Evolutionary conservation across 2,888 invertebrate genomes (phyloP).

Genomic region (Yponomeuta malinellus): DNA sequence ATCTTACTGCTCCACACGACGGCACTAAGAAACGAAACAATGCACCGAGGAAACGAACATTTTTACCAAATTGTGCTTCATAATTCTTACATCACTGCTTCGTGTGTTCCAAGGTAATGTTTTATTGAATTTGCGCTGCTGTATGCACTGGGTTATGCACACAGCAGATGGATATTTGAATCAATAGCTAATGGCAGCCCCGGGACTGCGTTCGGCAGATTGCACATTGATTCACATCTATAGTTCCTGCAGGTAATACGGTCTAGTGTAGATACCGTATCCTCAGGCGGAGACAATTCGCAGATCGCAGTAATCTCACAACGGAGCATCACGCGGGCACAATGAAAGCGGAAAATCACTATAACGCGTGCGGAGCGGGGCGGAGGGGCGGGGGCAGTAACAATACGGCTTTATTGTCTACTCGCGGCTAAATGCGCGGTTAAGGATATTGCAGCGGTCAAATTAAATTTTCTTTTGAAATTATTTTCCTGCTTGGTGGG

Average conservation of each 20-base stretch:
- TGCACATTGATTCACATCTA: no score
- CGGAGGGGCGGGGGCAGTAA: slow-evolving; percentile 5
- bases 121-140: not conserved
- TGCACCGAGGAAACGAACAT: not conserved
- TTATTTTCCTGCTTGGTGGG: slow-evolving; percentile 1
- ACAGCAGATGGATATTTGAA: not conserved
- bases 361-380: slow-evolving; percentile 3
- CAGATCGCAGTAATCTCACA: not conserved
- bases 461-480: slow-evolving; percentile 8
- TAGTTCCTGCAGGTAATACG: no score
- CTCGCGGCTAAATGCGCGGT: slow-evolving; percentile 3
- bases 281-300: no score
- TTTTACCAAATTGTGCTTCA: not conserved
- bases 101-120: not conserved
- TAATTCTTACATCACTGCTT: not conserved
- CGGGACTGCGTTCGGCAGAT: no score
- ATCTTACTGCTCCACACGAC: not conserved
- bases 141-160: not conserved
- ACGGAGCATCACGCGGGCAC: slow-evolving; percentile 6
- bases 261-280: no score
- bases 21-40: not conserved
- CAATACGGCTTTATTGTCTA: slow-evolving; percentile 7
- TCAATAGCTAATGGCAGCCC: not conserved
- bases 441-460: not conserved
- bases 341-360: slow-evolving; percentile 10